Evolutionary conservation across 2,113 vertebrate genomes (phyloP).

Genomic region (Melanerpes formicivorus): DNA sequence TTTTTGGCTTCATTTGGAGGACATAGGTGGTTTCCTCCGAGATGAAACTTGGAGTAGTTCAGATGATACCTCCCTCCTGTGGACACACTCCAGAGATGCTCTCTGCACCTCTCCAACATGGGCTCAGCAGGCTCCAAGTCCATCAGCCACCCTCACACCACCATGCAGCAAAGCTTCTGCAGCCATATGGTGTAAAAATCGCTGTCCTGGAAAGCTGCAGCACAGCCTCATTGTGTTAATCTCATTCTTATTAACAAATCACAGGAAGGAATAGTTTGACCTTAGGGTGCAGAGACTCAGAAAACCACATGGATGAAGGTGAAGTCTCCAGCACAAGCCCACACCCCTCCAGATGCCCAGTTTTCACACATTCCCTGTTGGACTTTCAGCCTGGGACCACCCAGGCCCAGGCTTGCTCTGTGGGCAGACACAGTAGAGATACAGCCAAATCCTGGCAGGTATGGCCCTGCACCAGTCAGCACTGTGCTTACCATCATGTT

Average conservation of each 20-base stretch:
- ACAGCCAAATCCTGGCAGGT: neutral
- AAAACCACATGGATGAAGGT: neutral
- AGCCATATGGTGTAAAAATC: neutral
- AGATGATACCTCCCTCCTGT: neutral
- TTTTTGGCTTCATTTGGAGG: neutral
- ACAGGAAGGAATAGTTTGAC: neutral
- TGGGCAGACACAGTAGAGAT: neutral
- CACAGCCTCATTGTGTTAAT: rapidly evolving
- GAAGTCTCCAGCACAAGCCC: neutral
- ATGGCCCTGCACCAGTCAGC: neutral
- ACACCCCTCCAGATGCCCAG: neutral
- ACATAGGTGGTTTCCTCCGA: neutral
- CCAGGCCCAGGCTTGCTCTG: rapidly evolving
- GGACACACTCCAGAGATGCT: neutral
- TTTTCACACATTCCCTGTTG: neutral
- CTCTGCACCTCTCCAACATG: neutral
- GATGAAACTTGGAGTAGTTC: neutral
- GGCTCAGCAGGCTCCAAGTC: neutral
- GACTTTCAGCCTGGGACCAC: neutral
- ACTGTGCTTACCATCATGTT: neutral
- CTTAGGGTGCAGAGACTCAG: neutral
- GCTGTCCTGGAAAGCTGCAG: neutral
- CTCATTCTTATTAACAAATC: neutral
- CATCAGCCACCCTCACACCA: neutral
- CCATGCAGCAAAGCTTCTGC: neutral